Base-by-base conservation (phyloP, 1,140 invertebrate genomes). In the Thaumetopoea pityocampa region DNA sequence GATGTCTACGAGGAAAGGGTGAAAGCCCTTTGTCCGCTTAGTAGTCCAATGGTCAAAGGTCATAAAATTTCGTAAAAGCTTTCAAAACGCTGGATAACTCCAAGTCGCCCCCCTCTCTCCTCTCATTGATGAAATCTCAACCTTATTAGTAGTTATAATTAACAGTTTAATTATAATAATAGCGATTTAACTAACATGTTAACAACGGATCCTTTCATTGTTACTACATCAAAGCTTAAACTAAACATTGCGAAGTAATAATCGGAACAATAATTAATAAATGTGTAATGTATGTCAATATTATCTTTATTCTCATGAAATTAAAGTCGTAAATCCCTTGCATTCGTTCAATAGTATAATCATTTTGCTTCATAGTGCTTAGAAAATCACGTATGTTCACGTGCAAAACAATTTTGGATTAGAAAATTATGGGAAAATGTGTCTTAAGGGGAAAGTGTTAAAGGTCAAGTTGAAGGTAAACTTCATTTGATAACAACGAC, bases 401-500 rank as follows among this genome's bases (percentile, higher is more conserved):
- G n/a, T 19, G 16, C 37, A 41, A 48, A 35, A 14, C 40, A 27
- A 17, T 34, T 18, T 20, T 23, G 23, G n/a, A n/a, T n/a, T 17
- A n/a, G 22, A 9, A 14, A 18, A 28, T 11, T 11, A 20, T 1
- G 17, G 4, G 26, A 51, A 35, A 43, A 19, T 44, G 12, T 3
- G 12, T 30, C 30, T 45, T 36, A 52, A 48, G 9, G 35, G n/a
- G 15, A 16, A 33, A 9, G 10, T 10, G 12, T 20, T 7, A 23
- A 51, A 36, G 35, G 35, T 38, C 38, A 22, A 16, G 26, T 26
- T 12, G 19, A 15, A 11, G 9, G 32, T 17, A 38, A 29, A 42
- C 23, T 34, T 48, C 45, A 69, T 49, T 42, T 62, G 63, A 60
- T 62, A 18, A 53, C 57, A 50, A 59, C 64, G 59, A 58, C 58